Base-by-base conservation (phyloP, 2,797 vertebrate species). In the Todus mexicanus region DNA sequence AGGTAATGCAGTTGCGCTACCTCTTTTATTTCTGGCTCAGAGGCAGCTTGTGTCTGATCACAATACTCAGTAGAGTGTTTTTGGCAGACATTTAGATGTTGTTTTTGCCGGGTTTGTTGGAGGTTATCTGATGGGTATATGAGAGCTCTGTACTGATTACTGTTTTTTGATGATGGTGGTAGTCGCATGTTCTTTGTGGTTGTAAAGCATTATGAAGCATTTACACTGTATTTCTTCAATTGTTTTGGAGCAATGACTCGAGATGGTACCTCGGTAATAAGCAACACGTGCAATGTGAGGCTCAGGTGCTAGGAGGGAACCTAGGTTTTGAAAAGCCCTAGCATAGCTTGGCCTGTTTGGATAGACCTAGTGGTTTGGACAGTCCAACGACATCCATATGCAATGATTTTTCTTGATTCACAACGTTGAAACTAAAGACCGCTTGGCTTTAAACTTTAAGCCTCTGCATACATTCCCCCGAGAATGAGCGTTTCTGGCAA, bases 401-500 rank as follows among this genome's bases (percentile, higher is more conserved):
- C 88, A 96, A 74, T 82, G 94, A 94, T 96, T 97, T 92, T 96
- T 89, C 93, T 97, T 82, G 80, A 96, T 97, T 96, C 96, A 90
- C 73, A 80, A 94, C 68, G 94, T 92, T 92, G 97, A 98, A 98
- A 98, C 96, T 95, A 54, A 96, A 98, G 97, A 95, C 96, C 89
- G 10, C 92, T 96, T 96, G 95, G 97, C 96, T 97, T 97, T 97
- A 84, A 83, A 96, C 96, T 95, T 92, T 97, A 96, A 97, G 97
- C 96, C 97, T 97, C 95, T 96, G 93, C 96, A 89, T 94, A 92
- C 77, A 85, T 96, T 97, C 97, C 97, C 97, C 77, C 42, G 97
- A 96, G 97, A 97, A 90, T 12, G 72, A 90, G 92, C 33, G 7
- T 97, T 98, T 95, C 97, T 97, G 97, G 97, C 97, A 97, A 97